Evolutionary conservation across 2,113 vertebrate genomes (phyloP), one percentile per base, ranked within the genome.

Genomic region (Dasypus novemcinctus): DNA sequence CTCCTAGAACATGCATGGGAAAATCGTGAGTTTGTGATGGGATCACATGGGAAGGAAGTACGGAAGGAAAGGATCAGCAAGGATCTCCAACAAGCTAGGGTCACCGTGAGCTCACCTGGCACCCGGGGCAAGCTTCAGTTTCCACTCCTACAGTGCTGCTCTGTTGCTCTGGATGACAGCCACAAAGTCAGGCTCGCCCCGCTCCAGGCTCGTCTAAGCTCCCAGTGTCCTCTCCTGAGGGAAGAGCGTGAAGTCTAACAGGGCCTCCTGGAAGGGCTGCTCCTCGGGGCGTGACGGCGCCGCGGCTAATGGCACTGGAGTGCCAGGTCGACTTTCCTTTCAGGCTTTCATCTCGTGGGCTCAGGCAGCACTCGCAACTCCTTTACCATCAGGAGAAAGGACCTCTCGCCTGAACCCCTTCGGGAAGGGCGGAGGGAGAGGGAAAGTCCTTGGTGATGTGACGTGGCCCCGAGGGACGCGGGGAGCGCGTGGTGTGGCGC

Each of bases 181-280:
- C 6, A 20, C 43, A 21, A 36, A 23, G 36, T 52, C 43, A 33
- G n/a, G 57, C 7, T 49, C 78, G 66, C 49, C 23, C 29, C n/a
- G 17, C 31, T 14, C 43, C 74, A 31, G 27, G 41, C 43, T 18
- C 5, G 18, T 76, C 74, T 33, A 25, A 29, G 27, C 61, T 52
- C 3, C 15, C 33, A 17, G 27, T 9, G 66, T 23, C 68, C 38
- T 23, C 2, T 33, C 31, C 43, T 21, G 9, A 5, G 1, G 15
- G 46, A 4, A 33, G 41, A 12, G n/a, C 12, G 0, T 11, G 3
- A n/a, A 20, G 46, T 7, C 38, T 18, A 2, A 0, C 33, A 8
- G 11, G 20, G 36, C 12, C 33, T 20, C 0, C 1, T 2, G 76
- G 52, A 13, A 18, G 7, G 0, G 21, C 15, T 4, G 6, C 23